These are phyloP conservation scores for Volucella inflata DNA, from an alignment of 2,888 invertebrate species.

Conservation along the genomic window DNA sequence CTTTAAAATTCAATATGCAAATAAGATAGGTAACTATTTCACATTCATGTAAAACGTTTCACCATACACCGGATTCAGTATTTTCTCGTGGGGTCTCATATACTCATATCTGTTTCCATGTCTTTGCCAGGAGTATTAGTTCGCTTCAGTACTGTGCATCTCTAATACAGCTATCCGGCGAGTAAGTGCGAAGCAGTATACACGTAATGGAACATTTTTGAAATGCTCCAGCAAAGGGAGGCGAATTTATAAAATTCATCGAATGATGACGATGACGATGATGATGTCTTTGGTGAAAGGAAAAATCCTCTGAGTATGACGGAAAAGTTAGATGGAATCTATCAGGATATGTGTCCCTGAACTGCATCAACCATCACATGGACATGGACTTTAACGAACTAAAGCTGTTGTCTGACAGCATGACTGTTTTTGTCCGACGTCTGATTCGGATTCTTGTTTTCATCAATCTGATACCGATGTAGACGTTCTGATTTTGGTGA, in stretches of 20 bases:
- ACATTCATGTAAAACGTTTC: constrained; percentile 66
- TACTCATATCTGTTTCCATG: no score
- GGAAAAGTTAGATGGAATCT: constrained; percentile 32
- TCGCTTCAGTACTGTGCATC: constrained; percentile 32
- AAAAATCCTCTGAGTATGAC: neutral
- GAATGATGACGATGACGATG: constrained; percentile 53
- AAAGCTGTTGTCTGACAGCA: constrained; percentile 43
- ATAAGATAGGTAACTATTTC: constrained; percentile 70
- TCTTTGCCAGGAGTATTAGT: no score
- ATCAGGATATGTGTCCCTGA: constrained; percentile 34
- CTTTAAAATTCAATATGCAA: constrained; percentile 74
- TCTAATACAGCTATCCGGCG: constrained; percentile 64
- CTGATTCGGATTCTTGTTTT: constrained; percentile 52
- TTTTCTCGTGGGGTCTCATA: no score
- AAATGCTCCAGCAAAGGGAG: constrained; percentile 4
- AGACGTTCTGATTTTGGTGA: constrained; percentile 46
- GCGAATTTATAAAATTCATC: constrained; percentile 65
- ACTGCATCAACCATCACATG: constrained; percentile 28
- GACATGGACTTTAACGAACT: constrained; percentile 58
- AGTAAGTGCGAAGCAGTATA: constrained; percentile 25
- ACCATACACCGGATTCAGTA: constrained; percentile 21
- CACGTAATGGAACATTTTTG: constrained; percentile 54
- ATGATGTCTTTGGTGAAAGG: constrained; percentile 38
- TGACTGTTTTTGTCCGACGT: constrained; percentile 40
- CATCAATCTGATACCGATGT: constrained; percentile 37